Base-by-base conservation (phyloP, 2,888 invertebrate species). In the Lobophora halterata region DNA sequence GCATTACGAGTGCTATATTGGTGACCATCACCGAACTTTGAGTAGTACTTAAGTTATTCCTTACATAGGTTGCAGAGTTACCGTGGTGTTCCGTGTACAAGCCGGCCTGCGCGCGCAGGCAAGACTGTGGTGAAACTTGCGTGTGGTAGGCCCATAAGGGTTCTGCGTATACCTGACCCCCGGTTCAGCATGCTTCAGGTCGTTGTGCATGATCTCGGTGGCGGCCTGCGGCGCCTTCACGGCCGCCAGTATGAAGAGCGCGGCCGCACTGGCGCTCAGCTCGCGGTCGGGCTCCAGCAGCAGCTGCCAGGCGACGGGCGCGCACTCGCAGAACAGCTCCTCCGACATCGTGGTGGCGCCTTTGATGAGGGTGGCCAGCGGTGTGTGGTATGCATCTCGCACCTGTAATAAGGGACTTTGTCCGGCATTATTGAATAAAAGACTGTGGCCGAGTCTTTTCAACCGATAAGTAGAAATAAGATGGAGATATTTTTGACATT, bases 241-340 rank as follows among this genome's bases (percentile, higher is more conserved):
- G 0, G 99, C 96, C 1, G 95, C 93, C 46, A 99, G 89, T 52
- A 99, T 96, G 71, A 99, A 97, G 8, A 98, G 86, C 0, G 97
- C 94, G 0, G 97, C 96, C 14, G 95, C 94, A 27, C 93, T 91
- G 0, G 95, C 93, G 18, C 94, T 91, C 4, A 96, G 93, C 72
- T 96, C 95, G 53, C 95, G 90, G 68, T 98, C 98, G n/a, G 93
- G 91, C 68, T 99, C 98, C 21, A 99, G 77, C 3, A 99, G 87
- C 8, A 99, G 88, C 65, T 98, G 96, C 99, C 99, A 99, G 0
- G 97, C 96, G 0, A 97, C 94, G 0, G 96, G 95, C 43, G 98
- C 90, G 18, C 97, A 92, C 57, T 97, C 96, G 1, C 93, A 89
- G 61, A 97, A 96, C 58, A 95, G 89, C 25, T 97, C 97, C 64